Percentiles rank a stretch among this genome's conserved stretches.
Evolutionary conservation across 2,797 vertebrate species (phyloP).

Genomic region (Bradypus variegatus): DNA sequence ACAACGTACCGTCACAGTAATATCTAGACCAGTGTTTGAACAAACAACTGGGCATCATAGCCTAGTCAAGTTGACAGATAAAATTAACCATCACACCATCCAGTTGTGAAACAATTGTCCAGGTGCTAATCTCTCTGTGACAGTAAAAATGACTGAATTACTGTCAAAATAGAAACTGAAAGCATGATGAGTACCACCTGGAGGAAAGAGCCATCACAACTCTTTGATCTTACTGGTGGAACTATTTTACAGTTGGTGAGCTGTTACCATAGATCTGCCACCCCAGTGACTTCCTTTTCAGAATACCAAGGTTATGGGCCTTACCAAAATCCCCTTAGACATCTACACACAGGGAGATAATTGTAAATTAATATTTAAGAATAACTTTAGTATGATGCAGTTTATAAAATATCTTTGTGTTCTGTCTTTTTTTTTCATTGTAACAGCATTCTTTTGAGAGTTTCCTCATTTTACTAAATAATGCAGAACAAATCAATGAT

Average conservation of each 20-base stretch:
- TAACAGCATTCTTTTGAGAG: background rate
- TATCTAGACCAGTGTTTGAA: too few relatives aligned
- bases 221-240: background rate
- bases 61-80: too few relatives aligned
- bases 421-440: background rate
- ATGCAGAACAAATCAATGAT: background rate
- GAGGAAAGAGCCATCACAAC: background rate
- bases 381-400: background rate
- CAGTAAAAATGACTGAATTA: background rate
- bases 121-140: background rate
- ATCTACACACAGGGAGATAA: background rate
- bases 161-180: background rate
- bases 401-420: background rate
- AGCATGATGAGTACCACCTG: background rate
- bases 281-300: background rate
- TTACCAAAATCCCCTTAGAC: background rate
- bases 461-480: background rate
- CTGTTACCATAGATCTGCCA: background rate
- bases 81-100: background rate
- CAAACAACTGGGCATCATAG: too few relatives aligned
- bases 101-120: slow-evolving; percentile 3
- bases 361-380: slow-evolving; percentile 14
- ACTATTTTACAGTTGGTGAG: background rate
- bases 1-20: too few relatives aligned
- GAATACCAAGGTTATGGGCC: background rate